These are phyloP conservation scores for Tachysurus vachellii DNA, from an alignment of 2,113 vertebrate species.

Conservation along the genomic window DNA sequence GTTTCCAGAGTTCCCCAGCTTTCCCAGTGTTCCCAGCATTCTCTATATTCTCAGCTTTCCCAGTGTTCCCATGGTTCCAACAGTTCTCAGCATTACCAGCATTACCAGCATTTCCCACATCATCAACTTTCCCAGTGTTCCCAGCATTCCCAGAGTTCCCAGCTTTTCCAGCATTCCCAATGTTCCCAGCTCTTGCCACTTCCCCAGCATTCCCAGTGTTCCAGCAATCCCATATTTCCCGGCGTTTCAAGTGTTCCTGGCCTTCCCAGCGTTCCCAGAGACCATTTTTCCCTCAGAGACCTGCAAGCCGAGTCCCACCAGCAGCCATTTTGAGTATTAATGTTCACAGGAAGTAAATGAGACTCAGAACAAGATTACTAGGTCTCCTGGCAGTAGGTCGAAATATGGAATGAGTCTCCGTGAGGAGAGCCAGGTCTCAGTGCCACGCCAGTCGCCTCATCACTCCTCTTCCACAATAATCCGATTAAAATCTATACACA, in stretches of 20 bases:
- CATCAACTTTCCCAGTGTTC: too few species aligned
- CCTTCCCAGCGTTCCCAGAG: not conserved
- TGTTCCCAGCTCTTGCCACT: too few species aligned
- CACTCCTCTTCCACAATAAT: constrained; percentile 34
- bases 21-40: too few species aligned
- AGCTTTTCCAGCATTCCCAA: too few species aligned
- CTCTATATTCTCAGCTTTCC: too few species aligned
- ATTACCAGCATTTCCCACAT: too few species aligned
- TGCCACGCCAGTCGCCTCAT: not conserved
- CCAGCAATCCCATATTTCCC: too few species aligned
- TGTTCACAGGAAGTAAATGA: constrained; percentile 27
- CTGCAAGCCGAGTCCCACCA: not conserved
- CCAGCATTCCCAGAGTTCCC: too few species aligned
- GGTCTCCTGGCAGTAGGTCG: not conserved
- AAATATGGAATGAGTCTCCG: not conserved
- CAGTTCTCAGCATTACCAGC: too few species aligned
- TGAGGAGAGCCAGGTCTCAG: constrained; percentile 40
- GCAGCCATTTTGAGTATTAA: not conserved
- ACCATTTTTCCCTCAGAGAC: not conserved
- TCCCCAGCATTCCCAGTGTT: not conserved
- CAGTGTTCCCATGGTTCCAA: too few species aligned
- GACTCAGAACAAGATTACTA: constrained; percentile 31
- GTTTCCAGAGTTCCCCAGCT: too few species aligned
- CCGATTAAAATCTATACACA: constrained; percentile 32
- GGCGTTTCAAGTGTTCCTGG: too few species aligned